These are phyloP conservation scores for Sebastes vulpes DNA, from an alignment of 2,797 vertebrate species.

Conservation along the genomic window DNA sequence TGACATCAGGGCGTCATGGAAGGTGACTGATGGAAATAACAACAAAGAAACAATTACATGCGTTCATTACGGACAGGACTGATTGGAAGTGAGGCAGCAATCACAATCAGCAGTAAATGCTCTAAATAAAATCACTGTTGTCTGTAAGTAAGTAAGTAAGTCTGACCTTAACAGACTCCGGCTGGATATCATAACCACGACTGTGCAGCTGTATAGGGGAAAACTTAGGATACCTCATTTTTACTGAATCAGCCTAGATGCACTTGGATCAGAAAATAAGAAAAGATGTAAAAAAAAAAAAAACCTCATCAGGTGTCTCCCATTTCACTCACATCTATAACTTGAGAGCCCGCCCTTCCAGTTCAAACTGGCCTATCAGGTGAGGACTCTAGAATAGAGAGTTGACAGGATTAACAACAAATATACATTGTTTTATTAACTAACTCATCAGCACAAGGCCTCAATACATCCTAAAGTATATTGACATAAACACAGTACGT, in stretches of 20 bases:
- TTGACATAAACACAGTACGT: background rate
- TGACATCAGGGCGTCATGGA: background rate
- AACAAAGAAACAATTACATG: background rate
- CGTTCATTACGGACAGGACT: background rate
- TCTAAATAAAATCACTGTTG: background rate
- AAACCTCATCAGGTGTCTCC: too few relatives aligned
- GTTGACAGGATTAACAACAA: background rate
- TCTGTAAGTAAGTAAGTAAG: background rate
- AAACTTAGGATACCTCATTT: background rate
- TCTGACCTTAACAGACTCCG: background rate
- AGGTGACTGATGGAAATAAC: background rate
- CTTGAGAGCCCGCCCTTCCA: background rate
- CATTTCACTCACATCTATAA: background rate
- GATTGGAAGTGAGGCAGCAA: background rate
- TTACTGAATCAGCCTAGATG: background rate
- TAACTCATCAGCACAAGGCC: background rate
- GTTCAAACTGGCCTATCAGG: background rate
- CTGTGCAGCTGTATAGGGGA: background rate
- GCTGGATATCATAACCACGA: background rate
- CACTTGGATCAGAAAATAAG: background rate
- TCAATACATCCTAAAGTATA: background rate
- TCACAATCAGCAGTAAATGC: background rate
- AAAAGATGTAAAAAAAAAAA: accelerated
- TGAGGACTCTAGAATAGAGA: background rate
- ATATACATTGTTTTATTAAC: background rate